phyloP scores from a whole-genome alignment of 2,797 vertebrate genomes.

The Gouania willdenowi region DNA sequence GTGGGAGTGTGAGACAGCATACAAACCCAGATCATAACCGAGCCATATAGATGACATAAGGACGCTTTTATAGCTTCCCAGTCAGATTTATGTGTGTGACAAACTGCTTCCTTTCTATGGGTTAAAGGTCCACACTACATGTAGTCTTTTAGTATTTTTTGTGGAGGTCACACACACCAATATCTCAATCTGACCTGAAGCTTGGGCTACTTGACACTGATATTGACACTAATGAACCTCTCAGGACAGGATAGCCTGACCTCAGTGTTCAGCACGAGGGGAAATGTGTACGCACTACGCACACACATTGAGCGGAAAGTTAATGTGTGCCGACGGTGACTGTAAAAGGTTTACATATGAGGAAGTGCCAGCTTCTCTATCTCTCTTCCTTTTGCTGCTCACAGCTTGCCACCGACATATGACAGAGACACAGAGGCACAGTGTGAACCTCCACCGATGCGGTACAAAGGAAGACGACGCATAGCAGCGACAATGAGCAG shows the following conservation, averaged over 20 bases:
- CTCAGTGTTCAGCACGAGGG: no score
- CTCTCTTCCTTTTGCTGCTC: constrained; percentile 36
- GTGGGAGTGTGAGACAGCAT: no score
- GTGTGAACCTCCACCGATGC: no score
- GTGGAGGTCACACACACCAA: neutral
- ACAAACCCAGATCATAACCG: no score
- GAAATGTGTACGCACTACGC: constrained; percentile 1
- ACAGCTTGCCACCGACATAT: constrained; percentile 43
- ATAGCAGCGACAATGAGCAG: neutral
- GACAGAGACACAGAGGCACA: constrained; percentile 5
- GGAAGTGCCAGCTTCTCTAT: constrained; percentile 47
- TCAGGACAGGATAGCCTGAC: constrained; percentile 32
- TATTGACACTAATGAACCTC: constrained; percentile 23
- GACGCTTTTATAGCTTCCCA: constrained; percentile 9
- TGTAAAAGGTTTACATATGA: constrained; percentile 38
- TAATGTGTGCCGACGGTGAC: constrained; percentile 5
- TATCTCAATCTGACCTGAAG: constrained; percentile 5
- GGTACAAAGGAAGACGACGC: neutral
- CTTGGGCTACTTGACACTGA: constrained; percentile 6
- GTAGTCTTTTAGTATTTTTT: no score
- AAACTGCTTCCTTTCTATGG: constrained; percentile 22
- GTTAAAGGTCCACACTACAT: constrained; percentile 4
- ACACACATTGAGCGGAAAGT: constrained; percentile 9
- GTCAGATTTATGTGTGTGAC: constrained; percentile 23
- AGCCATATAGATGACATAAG: constrained; percentile 2